Evolutionary conservation across 2,888 invertebrate species (phyloP), one percentile per base, ranked within the genome.

Genomic region (Melanophora roralis): DNA sequence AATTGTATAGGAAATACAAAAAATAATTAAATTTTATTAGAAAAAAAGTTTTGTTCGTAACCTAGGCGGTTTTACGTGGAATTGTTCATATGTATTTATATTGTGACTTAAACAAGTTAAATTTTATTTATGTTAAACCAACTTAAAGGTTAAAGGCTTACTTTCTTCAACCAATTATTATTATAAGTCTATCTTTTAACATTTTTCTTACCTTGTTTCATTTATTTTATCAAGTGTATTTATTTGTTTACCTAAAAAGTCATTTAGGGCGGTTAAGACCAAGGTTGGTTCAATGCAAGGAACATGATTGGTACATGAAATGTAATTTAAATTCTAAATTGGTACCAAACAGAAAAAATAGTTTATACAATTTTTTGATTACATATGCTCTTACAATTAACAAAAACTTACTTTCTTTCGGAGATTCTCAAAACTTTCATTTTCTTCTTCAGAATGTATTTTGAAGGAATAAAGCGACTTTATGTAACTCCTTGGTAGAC

Each of bases 201-300:
- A 27, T 11, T 1, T 12, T 60, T 11, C 45, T 21, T 47, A 76
- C 76, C 68, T 57, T 23, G 36, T 73, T 68, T 62, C 60, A 14
- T 7, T 2, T 1, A 64, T 57, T 67, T 60, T 67, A 0, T 16
- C 57, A 4, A 8, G 1, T 2, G 2, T 59, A 51, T 23, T 57
- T 36, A 32, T 23, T 76, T 43, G 68, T 43, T 40, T 34, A 78
- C 7, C 89, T 80, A 93, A 91, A 84, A 94, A 94, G 81, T 94
- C 93, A 73, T 92, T 92, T 40, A 95, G 87, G 1, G 93, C 94
- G 23, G 91, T 92, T 60, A 94, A 88, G 0, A 94, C 93, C 84
- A 93, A 92, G 78, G 92, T 92, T 0, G 94, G 91, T 84, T 94
- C 93, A 82, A 95, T 94, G 83, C 93, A 92, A 65, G 94, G 87